phyloP scores from a whole-genome alignment of 2,888 invertebrate genomes.

The Philereme transversata region DNA sequence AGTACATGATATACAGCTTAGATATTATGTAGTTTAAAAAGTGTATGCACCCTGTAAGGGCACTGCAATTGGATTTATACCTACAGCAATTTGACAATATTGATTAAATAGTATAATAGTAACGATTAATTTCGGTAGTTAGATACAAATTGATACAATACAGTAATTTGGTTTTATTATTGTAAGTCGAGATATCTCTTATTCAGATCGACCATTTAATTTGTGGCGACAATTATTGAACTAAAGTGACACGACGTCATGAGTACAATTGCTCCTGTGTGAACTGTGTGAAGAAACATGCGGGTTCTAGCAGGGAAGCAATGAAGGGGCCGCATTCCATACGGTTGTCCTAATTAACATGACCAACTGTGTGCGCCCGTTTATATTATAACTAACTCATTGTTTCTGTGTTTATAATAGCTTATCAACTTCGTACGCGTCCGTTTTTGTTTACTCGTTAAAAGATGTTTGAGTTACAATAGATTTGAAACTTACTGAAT shows the following conservation, averaged over 20 bases:
- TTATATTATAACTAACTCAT: slow-evolving; percentile 31
- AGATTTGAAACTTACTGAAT: slow-evolving; percentile 11
- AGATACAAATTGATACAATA: too few species aligned
- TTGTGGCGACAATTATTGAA: slow-evolving; percentile 23
- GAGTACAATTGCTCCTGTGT: slow-evolving; percentile 23
- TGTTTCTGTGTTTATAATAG: slow-evolving; percentile 33
- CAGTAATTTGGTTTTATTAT: not conserved
- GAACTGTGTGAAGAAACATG: slow-evolving; percentile 27
- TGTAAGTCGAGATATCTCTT: slow-evolving; percentile 14
- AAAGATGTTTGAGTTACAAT: slow-evolving; percentile 7
- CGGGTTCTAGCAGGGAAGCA: slow-evolving; percentile 36
- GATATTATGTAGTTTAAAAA: too few species aligned
- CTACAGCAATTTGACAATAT: not conserved
- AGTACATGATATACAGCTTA: too few species aligned
- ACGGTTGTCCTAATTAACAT: slow-evolving; percentile 40
- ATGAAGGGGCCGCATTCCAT: slow-evolving; percentile 38
- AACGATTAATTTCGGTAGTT: too few species aligned
- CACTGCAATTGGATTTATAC: too few species aligned
- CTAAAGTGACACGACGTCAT: slow-evolving; percentile 22
- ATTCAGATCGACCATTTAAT: slow-evolving; percentile 9
- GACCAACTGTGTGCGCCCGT: slow-evolving; percentile 28
- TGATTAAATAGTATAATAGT: too few species aligned
- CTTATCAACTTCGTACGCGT: slow-evolving; percentile 29
- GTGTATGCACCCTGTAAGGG: too few species aligned
- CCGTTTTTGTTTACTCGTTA: slow-evolving; percentile 26